Conservation (phyloP, 2,888 invertebrate species). For the Acleris holmiana region DNA sequence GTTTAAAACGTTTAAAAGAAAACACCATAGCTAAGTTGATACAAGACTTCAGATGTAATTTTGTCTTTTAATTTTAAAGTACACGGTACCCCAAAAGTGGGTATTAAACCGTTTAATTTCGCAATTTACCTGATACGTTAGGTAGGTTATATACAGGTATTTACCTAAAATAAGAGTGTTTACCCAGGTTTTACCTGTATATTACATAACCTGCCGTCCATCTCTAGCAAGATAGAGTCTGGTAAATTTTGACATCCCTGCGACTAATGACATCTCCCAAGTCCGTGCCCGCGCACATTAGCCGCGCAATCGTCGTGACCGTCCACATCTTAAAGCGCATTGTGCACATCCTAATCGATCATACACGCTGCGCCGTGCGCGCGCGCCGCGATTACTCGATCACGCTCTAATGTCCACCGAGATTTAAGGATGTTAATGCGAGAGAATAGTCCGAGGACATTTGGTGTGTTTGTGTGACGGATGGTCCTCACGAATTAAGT, state of each 20-base stretch:
- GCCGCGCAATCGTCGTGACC: slow-evolving; percentile 41
- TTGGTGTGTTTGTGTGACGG: background rate
- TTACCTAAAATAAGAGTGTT: too few relatives aligned
- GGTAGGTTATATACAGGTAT: too few relatives aligned
- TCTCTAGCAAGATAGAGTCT: too few relatives aligned
- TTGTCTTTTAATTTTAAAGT: too few relatives aligned
- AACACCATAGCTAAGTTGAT: too few relatives aligned
- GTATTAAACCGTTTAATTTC: too few relatives aligned
- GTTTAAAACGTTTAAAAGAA: too few relatives aligned
- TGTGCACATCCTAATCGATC: slow-evolving; percentile 42
- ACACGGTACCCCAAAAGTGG: too few relatives aligned
- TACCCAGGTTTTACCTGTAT: too few relatives aligned
- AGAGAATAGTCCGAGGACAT: slow-evolving; percentile 15
- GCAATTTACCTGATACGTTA: too few relatives aligned
- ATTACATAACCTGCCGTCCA: too few relatives aligned
- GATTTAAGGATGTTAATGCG: slow-evolving; percentile 28
- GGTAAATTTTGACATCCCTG: background rate
- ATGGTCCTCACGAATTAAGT: background rate
- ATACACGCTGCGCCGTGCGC: slow-evolving; percentile 8
- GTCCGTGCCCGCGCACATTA: slow-evolving; percentile 38
- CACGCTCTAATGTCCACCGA: slow-evolving; percentile 27
- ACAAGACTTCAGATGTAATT: too few relatives aligned
- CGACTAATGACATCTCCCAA: slow-evolving; percentile 7
- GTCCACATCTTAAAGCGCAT: slow-evolving; percentile 42
- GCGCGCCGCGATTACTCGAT: slow-evolving; percentile 7